Base-by-base conservation (phyloP, 2,888 invertebrate species). In the Colostygia pectinataria region DNA sequence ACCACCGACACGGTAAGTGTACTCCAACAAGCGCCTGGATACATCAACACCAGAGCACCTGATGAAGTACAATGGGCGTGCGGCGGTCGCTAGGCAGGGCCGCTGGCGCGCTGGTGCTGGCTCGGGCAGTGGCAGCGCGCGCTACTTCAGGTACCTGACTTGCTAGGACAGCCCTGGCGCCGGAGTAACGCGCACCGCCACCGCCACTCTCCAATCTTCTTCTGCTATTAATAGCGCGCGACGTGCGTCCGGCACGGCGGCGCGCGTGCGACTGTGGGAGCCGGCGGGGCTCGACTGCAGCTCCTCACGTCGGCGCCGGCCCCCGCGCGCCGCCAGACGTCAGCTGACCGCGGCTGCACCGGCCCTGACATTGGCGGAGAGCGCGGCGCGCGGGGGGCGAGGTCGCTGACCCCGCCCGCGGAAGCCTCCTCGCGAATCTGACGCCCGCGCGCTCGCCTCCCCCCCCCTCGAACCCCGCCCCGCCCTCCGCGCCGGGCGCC, bases 131-230 rank as follows among this genome's bases (percentile, higher is more conserved):
- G 92, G 93, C 95, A 91, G 91, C 97, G 97, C 97, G 97, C 97
- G 97, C 97, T 97, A 97, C 97, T 97, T 97, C 97, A 96, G 97
- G 97, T 97, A 97, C 97, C 97, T 97, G 97, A 97, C 97, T 97
- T 87, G 81, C 86, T 86, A 90, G 92, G 92, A 90, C 88, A 96
- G 96, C 94, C 91, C 92, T 91, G 95, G 95, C 93, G 95, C 95
- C 95, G 92, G 95, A 94, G 96, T 96, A 96, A 94, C 96, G 93
- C 96, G 95, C 93, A 93, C 91, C 74, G 83, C 74, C 83, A 65
- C 75, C 80, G 80, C 78, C 80, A 15, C 51, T 42, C 25, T 44
- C 10, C 65, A 70, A 61, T 72, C 67, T 76, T 67, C 77, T 83
- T 72, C 67, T 76, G 67, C 77, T 83, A 80, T 79, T 68, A 59